Evolutionary conservation across 2,113 vertebrate genomes (phyloP).

Genomic region (Ophthalmolycus amberensis): DNA sequence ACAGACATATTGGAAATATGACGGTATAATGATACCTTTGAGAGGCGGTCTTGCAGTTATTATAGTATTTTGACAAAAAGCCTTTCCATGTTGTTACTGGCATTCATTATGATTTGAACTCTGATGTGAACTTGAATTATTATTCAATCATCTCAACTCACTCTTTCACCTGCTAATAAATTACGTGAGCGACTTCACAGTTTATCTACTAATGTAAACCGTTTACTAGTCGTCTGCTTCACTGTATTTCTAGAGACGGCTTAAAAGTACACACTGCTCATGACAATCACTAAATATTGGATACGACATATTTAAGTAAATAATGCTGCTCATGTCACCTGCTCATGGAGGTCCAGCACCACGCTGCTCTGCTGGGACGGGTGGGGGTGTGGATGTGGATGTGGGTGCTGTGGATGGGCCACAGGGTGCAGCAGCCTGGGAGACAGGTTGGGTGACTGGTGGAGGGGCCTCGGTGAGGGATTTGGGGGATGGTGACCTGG

Average conservation of each 20-base stretch:
- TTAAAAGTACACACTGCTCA: background rate
- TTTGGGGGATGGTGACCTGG: constrained; percentile 93
- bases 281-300: background rate
- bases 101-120: background rate
- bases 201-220: background rate
- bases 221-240: background rate
- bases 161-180: background rate
- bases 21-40: background rate
- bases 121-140: background rate
- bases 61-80: background rate
- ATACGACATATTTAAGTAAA: background rate
- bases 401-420: constrained; percentile 71
- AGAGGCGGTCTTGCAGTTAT: background rate
- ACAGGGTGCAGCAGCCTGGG: constrained; percentile 78
- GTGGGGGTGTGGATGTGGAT: constrained; percentile 61
- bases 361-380: constrained; percentile 90
- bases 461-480: constrained; percentile 92
- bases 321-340: constrained; percentile 80
- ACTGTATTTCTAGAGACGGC: background rate
- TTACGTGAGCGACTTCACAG: background rate
- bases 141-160: constrained; percentile 1
- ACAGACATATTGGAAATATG: too few relatives aligned
- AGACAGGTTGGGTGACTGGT: constrained; percentile 81
- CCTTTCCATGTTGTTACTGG: background rate
- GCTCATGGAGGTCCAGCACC: constrained; percentile 96